A percentile compares a stretch with the other conserved stretches of the same genome.
Conservation (phyloP, 2,113 vertebrate species). For the Eurypyga helias region DNA sequence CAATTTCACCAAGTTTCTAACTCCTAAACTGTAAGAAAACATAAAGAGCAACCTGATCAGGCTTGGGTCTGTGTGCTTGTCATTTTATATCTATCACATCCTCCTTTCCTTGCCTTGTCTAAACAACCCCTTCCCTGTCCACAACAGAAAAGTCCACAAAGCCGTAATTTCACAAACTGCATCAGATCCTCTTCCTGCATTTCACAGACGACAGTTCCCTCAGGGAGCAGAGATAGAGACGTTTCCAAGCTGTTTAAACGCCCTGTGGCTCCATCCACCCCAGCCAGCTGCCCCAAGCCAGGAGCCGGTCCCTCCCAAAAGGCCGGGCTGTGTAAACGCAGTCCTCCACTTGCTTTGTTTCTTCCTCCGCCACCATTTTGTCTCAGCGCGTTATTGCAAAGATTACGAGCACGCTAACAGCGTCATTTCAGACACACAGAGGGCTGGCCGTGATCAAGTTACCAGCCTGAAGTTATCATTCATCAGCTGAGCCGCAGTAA, state of each 20-base stretch:
- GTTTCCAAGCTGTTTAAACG: neutral
- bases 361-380: neutral
- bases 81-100: neutral
- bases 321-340: neutral
- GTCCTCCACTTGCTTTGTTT: rapidly evolving
- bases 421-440: neutral
- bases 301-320: neutral
- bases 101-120: neutral
- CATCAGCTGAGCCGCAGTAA: conserved; percentile 8
- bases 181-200: neutral
- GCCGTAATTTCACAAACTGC: neutral
- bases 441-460: neutral
- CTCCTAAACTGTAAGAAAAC: neutral
- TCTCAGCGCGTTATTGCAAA: rapidly evolving
- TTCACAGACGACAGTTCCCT: neutral
- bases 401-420: neutral
- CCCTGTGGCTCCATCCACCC: neutral
- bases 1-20: neutral
- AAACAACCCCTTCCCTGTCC: neutral
- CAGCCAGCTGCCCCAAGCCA: rapidly evolving
- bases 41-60: neutral
- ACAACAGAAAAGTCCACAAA: neutral
- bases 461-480: neutral
- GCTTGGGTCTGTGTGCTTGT: rapidly evolving
- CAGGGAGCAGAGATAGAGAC: neutral